Evolutionary conservation across 2,888 invertebrate genomes (phyloP), one percentile per base, ranked within the genome.

Genomic region (Ophion ellenae): DNA sequence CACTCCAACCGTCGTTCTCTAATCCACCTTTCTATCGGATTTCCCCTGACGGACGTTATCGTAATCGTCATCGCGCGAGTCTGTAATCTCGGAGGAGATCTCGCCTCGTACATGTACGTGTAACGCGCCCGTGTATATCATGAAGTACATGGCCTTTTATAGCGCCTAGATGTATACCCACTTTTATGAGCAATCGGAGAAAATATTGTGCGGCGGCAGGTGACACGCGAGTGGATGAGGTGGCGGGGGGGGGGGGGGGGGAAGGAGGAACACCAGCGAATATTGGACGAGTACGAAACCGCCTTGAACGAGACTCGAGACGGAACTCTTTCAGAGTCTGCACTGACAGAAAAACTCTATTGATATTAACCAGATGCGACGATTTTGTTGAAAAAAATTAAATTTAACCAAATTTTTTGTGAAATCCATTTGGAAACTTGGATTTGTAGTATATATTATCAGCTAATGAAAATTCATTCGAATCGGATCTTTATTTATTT

Each of bases 51-150:
- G 45, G 86, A 84, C 86, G 67, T 86, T 87, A 89, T 86, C 87
- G 83, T 86, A 86, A 89, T 89, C 87, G 84, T n/a, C 76, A 87
- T 87, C 83, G 20, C 66, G 64, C 66, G 64, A 80, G 45, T 45
- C 45, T 45, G 11, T 74, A 61, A 78, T 78, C 78, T 61, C 74
- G 32, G 24, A 24, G 71, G 71, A 78, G 81, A 71, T 81, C 73
- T 59, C 7, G 40, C 28, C 4, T n/a, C 59, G 24, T 40, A 57
- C 32, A 57, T 59, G 59, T 40, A 57, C 66, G 45, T 66, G 7
- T 74, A 45, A 24, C 6, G n/a, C 20, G n/a, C 36, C n/a, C 73
- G 11, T 10, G 40, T 32, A 14, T 14, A 17, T 53, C 53, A 53
- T 4, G 4, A 53, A 53, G 53, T 53, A 53, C 17, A 53, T 17